Evolutionary conservation across 35 echinoderm and acorn worm genomes (phyloP), one percentile per base, ranked within the genome.

Genomic region (Diadema setosum): DNA sequence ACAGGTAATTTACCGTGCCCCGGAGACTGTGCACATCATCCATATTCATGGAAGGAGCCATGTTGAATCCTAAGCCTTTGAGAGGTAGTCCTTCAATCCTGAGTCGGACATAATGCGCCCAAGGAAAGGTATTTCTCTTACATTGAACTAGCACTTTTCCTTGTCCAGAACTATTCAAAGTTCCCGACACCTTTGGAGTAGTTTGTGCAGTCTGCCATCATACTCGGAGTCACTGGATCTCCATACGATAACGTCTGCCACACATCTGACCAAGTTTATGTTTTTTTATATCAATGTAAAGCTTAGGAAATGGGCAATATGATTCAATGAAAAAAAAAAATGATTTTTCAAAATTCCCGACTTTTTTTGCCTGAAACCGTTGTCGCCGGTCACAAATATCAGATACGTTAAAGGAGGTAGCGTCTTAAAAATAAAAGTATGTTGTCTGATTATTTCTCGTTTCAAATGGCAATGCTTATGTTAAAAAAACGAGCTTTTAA

Each of bases 181-280:
- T 26, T 46, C n/a, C 16, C 89, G 58, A 9, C 91, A 84, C 42
- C 91, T 11, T 52, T n/a, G 23, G 5, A 91, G 29, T 16, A 91
- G 75, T 16, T 85, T 23, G 3, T 2, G 58, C 21, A 86, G 32
- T 45, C 70, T 36, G 9, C 12, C 17, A 30, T 87, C 83, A 63
- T 92, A 70, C n/a, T 86, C 33, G 20, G 23, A 30, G 5, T 25
- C 45, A 33, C 26, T 44, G 46, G 14, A 83, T 8, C 91, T 86
- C 70, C 82, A 61, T 25, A 89, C 55, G 21, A 88, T 83, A 26
- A 84, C 85, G 81, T 90, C 92, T 42, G 91, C 91, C 46, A 88
- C 82, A 61, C 85, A 84, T 2, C 82, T 33, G 3, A 93, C 85
- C 44, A 76, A 55, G 35, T 91, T 63, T 5, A 88, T 37, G 27